Percentiles rank a stretch among this genome's conserved stretches.
These are phyloP conservation scores for Athalia rosae DNA, from an alignment of 2,888 invertebrate species.

Conservation along the genomic window DNA sequence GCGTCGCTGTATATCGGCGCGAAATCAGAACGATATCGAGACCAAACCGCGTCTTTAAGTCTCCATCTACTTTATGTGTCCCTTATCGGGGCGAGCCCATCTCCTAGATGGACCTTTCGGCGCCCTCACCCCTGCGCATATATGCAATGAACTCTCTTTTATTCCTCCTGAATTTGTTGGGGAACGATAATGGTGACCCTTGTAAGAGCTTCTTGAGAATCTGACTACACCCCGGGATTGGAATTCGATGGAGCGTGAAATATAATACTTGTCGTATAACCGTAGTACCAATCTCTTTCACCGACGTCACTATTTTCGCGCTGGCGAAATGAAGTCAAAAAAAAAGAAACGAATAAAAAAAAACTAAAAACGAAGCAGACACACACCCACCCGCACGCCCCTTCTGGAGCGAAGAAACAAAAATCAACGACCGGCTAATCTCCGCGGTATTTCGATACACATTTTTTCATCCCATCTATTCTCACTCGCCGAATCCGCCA, in stretches of 20 bases:
- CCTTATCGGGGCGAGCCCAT: constrained; percentile 58
- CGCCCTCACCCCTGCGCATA: constrained; percentile 55
- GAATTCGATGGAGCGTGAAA: constrained; percentile 56
- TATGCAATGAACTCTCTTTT: constrained; percentile 58
- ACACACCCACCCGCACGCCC: too few species aligned
- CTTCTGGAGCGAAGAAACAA: background rate
- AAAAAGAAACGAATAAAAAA: background rate
- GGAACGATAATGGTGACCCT: constrained; percentile 60
- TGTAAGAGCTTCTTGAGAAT: constrained; percentile 51
- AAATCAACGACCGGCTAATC: constrained; percentile 19
- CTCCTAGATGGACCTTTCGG: constrained; percentile 58
- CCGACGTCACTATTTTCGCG: constrained; percentile 13
- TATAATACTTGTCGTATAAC: constrained; percentile 51
- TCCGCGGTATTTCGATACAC: constrained; percentile 21
- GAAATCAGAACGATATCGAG: constrained; percentile 44
- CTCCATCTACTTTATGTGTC: constrained; percentile 56
- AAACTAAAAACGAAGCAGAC: background rate
- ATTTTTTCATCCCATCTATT: constrained; percentile 1
- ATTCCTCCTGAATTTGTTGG: constrained; percentile 60
- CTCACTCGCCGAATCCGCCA: background rate
- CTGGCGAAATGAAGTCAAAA: background rate
- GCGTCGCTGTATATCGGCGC: constrained; percentile 31
- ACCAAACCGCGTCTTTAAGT: constrained; percentile 54
- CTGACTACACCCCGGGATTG: constrained; percentile 50
- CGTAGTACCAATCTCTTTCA: constrained; percentile 47